Evolutionary conservation across 2,113 vertebrate genomes (phyloP).

Genomic region (Nyctibius bracteatus): DNA sequence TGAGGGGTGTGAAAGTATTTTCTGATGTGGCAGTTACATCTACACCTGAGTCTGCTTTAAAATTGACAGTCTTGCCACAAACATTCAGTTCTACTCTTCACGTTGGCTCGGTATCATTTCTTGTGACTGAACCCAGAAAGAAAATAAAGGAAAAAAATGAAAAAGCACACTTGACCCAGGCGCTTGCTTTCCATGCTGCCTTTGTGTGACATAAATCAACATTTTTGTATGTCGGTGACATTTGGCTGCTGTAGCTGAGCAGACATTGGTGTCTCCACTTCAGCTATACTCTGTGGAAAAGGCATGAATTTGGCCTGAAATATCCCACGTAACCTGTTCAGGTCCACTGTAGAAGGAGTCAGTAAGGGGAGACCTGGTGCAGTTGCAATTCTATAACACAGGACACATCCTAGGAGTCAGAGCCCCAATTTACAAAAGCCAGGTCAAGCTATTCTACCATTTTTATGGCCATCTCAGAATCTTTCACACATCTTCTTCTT

Average conservation of each 20-base stretch:
- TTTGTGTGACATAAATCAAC: slow-evolving; percentile 54
- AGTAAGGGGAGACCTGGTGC: neutral
- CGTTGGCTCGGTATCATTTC: neutral
- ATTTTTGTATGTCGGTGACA: neutral
- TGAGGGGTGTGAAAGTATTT: neutral
- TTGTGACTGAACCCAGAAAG: neutral
- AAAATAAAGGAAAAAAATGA: neutral
- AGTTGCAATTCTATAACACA: neutral
- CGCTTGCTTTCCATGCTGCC: slow-evolving; percentile 16
- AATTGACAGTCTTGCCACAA: slow-evolving; percentile 31
- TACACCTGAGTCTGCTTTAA: slow-evolving; percentile 37
- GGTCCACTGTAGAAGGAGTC: neutral
- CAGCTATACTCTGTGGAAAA: neutral
- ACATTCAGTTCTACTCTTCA: slow-evolving; percentile 27
- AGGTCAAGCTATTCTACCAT: neutral
- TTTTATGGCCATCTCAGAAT: neutral
- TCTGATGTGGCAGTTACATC: neutral
- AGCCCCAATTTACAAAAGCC: neutral
- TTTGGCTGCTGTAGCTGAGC: slow-evolving; percentile 30
- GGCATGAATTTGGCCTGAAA: neutral
- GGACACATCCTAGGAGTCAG: neutral
- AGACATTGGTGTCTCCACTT: slow-evolving; percentile 3
- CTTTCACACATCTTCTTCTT: neutral
- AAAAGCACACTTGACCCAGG: slow-evolving; percentile 23
- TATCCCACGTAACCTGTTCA: neutral